Percentiles rank a stretch among this genome's conserved stretches.
Evolutionary conservation across 2,888 invertebrate species (phyloP).

Genomic region (Drosophila meridiana): DNA sequence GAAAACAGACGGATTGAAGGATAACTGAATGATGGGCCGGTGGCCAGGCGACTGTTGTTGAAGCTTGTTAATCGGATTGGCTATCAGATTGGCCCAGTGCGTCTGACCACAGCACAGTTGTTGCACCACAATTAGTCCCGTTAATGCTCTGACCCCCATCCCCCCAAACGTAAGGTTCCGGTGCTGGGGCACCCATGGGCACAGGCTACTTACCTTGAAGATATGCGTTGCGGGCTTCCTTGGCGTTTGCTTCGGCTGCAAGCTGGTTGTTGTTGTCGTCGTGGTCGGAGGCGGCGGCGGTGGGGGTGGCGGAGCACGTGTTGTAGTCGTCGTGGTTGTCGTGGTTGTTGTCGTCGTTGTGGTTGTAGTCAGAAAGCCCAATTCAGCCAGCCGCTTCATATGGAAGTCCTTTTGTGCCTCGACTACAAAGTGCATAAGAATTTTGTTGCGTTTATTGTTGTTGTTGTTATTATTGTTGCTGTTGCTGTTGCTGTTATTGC

Average conservation of each 20-base stretch:
- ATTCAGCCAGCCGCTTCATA: conserved; percentile 86
- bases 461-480: too few relatives aligned
- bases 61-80: conserved; percentile 56
- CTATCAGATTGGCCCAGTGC: conserved; percentile 4
- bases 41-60: conserved; percentile 46
- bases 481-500: too few relatives aligned
- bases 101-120: conserved; percentile 26
- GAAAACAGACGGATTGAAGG: conserved; percentile 68
- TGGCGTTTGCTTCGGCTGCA: conserved; percentile 81
- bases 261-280: conserved; percentile 82
- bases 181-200: neutral
- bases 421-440: conserved; percentile 86
- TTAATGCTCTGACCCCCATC: conserved; percentile 21
- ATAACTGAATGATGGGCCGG: conserved; percentile 35
- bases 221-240: conserved; percentile 79
- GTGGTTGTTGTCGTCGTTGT: conserved; percentile 85
- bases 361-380: conserved; percentile 86
- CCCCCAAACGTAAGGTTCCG: neutral
- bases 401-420: conserved; percentile 96
- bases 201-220: conserved; percentile 68
- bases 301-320: conserved; percentile 70
- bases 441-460: neutral
- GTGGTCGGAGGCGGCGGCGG: conserved; percentile 79
- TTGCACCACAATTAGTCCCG: conserved; percentile 56
- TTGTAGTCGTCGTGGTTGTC: conserved; percentile 84